Base-by-base conservation (phyloP, 2,888 invertebrate genomes). In the Lacanobia wlatinum region DNA sequence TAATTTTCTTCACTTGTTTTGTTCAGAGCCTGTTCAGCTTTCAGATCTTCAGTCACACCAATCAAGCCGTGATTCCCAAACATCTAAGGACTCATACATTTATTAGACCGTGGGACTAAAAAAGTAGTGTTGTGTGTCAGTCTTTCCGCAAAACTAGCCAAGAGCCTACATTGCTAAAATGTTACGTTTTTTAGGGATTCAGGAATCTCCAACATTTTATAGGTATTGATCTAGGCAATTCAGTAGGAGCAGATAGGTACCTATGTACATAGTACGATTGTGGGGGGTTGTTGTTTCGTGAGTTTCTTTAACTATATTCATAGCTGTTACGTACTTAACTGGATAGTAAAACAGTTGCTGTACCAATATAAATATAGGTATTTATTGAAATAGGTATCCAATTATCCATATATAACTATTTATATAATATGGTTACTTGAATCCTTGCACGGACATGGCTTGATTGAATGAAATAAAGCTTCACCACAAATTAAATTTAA, bases 401-500 rank as follows among this genome's bases (percentile, higher is more conserved):
- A 16, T 6, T 66, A 23, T 12, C 14, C 16, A 40, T 23, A 34
- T 23, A 52, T 34, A 2, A 58, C 23, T 23, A 55, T 23, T 16
- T 43, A 2, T 14, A 50, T 56, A 73, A 40, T 40, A 50, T 34
- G 43, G 48, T 23, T 73, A 34, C 5, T 73, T 73, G 48, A n/a
- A 53, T 73, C 40, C 5, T 73, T 73, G 48, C 23, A 53, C 38
- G 48, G 21, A 52, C 9, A 21, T 23, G n/a, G 48, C 67, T 38
- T 75, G 69, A 52, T 28, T 46, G 14, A 48, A 38, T 6, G 9
- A 52, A 78, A 78, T 68, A 75, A 61, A 76, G 18, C 6, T 60
- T 60, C 40, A 76, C 60, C 52, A 66, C 21, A 64, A 78, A 67
- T 46, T 46, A 12, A 66, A 18, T 72, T 50, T 74, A 70, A 73